These are phyloP conservation scores for Zalophus californianus DNA, from an alignment of 2,797 vertebrate species.

Conservation along the genomic window DNA sequence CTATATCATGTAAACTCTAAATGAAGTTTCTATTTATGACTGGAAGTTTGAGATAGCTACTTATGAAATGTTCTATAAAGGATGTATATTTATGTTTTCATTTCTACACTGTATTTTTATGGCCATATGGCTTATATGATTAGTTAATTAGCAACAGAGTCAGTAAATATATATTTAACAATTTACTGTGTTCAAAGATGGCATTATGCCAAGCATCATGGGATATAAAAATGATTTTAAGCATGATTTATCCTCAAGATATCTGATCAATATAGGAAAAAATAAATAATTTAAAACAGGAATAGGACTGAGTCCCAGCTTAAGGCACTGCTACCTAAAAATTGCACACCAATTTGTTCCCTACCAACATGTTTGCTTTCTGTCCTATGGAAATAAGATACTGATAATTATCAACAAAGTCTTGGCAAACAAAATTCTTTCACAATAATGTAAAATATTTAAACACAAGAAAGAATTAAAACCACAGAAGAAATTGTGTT, in stretches of 20 bases:
- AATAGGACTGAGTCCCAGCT: not conserved
- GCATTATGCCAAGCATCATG: not conserved
- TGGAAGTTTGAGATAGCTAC: not conserved
- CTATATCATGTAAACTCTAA: not conserved
- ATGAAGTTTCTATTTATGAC: not conserved
- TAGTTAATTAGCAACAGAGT: not conserved
- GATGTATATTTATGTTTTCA: not conserved
- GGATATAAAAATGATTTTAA: not conserved
- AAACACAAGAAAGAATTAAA: not conserved
- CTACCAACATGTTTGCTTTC: not conserved
- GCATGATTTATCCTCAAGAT: not conserved
- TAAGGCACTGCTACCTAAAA: not conserved
- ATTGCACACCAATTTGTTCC: not conserved
- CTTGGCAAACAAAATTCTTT: not conserved
- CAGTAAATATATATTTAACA: not conserved
- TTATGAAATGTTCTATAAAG: slow-evolving; percentile 7
- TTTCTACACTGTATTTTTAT: not conserved
- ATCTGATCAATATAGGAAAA: not conserved
- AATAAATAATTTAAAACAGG: not conserved
- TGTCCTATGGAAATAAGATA: not conserved
- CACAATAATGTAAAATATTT: not conserved
- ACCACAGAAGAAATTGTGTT: not conserved
- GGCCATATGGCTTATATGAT: not conserved
- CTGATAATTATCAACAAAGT: not conserved
- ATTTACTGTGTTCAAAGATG: not conserved